A percentile compares a stretch with the other conserved stretches of the same genome.
Evolutionary conservation across 2,113 vertebrate genomes (phyloP).

Genomic region (Urocitellus parryii): DNA sequence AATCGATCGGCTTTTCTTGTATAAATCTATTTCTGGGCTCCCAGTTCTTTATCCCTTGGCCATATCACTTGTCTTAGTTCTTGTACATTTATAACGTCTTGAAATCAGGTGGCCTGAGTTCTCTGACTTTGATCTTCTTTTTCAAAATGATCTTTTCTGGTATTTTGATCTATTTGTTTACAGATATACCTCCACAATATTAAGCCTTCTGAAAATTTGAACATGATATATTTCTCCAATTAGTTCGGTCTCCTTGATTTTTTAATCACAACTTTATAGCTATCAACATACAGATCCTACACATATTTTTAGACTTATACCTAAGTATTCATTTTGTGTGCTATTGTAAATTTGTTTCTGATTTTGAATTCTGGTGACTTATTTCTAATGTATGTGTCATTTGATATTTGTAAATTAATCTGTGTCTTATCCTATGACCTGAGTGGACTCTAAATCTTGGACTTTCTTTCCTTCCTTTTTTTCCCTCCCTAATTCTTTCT

Average conservation of each 20-base stretch:
- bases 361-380: not conserved
- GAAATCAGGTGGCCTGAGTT: not conserved
- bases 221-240: not conserved
- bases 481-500: not conserved
- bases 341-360: not conserved
- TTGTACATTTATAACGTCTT: conserved; percentile 18
- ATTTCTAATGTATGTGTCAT: not conserved
- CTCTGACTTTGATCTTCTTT: not conserved
- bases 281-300: not conserved
- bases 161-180: not conserved
- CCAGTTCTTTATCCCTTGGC: not conserved
- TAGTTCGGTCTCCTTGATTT: not conserved
- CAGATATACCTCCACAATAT: no score
- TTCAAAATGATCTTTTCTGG: not conserved
- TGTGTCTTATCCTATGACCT: not conserved
- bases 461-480: not conserved
- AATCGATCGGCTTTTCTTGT: not conserved
- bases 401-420: not conserved
- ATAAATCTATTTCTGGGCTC: conserved; percentile 19
- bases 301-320: not conserved
- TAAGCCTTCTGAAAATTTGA: not conserved
- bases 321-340: not conserved
- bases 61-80: not conserved
- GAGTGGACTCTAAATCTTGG: not conserved
- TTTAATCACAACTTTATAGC: not conserved